Evolutionary conservation across 2,113 vertebrate genomes (phyloP), one percentile per base, ranked within the genome.

Genomic region (Phaethon lepturus): DNA sequence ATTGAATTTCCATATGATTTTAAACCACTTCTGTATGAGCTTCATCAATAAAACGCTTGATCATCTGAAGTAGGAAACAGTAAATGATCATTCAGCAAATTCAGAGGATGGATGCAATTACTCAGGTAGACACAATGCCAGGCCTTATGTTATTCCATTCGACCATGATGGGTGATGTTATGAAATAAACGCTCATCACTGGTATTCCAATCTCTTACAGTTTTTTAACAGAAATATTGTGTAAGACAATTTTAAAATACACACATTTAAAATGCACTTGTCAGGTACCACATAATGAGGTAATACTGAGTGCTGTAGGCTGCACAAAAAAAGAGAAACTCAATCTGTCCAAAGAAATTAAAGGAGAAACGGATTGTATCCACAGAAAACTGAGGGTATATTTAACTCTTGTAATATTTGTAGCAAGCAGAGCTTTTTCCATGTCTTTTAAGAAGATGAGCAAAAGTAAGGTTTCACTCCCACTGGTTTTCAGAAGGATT

Each of bases 391-490:
- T 63, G 66, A 66, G 49, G 35, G 8, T 25, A 13, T 63, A 24
- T 63, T 60, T 62, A 72, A 40, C n/a, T 52, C 10, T 38, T 2
- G 20, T 14, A 60, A 26, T 50, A 63, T 2, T 52, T 1, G 0
- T 72, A 77, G 55, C 20, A 76, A 68, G 49, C 26, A 59, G n/a
- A 52, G 24, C 23, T 78, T 71, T 78, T 81, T n/a, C 25, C 0
- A 2, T 22, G 14, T 60, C 63, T 28, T 81, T 56, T 45, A 76
- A 77, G 38, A 68, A 74, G 19, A 55, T 62, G 24, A 56, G 40
- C 17, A 80, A 50, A 91, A 78, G 11, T 56, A 40, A 77, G 9
- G 13, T 71, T 58, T 85, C 38, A 20, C 26, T 85, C 7, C 13
- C 33, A 42, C 52, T 47, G 45, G 35, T 64, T 80, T 56, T 59